Percentiles rank a stretch among this genome's conserved stretches.
These are phyloP conservation scores for Esox niger DNA, from an alignment of 2,113 vertebrate genomes.

Conservation along the genomic window DNA sequence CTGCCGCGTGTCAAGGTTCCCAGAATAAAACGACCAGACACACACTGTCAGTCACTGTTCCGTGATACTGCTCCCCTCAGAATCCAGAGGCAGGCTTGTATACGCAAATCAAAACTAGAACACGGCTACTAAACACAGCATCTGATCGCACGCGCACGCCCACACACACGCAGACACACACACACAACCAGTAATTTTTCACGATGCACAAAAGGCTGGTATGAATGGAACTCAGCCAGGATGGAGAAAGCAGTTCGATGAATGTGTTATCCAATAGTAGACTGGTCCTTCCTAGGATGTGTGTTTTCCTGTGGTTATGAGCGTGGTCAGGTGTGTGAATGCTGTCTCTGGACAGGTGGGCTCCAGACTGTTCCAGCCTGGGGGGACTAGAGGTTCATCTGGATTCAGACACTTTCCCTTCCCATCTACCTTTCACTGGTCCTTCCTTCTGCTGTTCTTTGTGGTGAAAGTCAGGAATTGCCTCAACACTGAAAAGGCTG, in stretches of 20 bases:
- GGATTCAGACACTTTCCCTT: conserved; percentile 7
- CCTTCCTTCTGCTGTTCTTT: too few relatives aligned
- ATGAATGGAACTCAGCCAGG: conserved; percentile 32
- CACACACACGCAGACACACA: conserved; percentile 14
- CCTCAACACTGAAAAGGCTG: too few relatives aligned
- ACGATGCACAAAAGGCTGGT: conserved; percentile 48
- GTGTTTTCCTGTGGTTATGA: background rate
- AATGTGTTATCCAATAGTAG: conserved; percentile 36
- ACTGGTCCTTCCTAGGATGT: background rate
- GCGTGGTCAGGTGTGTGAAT: background rate
- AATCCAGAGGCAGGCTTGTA: conserved; percentile 31
- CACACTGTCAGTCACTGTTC: conserved; percentile 10
- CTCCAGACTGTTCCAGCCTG: too few relatives aligned
- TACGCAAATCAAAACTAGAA: conserved; percentile 40
- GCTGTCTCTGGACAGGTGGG: background rate
- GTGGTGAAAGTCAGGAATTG: too few relatives aligned
- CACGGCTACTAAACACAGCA: conserved; percentile 50
- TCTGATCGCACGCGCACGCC: too few relatives aligned
- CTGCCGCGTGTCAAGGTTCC: conserved; percentile 14
- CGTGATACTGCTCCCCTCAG: conserved; percentile 21
- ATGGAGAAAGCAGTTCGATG: conserved; percentile 33
- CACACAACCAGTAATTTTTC: conserved; percentile 45
- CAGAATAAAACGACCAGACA: background rate
- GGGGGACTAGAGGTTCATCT: conserved; percentile 5
- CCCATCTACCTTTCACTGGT: too few relatives aligned